phyloP scores from a whole-genome alignment of 2,888 invertebrate species.

The Orthonychiurus folsomi region DNA sequence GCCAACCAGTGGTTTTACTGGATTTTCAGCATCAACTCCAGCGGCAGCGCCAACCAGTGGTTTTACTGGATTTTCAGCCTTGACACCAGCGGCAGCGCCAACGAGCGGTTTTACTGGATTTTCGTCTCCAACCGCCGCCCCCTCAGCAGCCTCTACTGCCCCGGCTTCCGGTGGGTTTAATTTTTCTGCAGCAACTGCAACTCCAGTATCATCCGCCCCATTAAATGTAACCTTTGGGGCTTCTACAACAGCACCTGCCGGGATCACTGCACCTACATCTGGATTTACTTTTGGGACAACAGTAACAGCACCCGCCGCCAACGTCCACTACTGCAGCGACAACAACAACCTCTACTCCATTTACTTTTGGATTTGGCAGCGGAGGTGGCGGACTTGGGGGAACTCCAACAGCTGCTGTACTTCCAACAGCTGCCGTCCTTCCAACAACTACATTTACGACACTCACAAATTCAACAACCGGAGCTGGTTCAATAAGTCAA shows the following conservation, averaged over 20 bases:
- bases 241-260: slow-evolving; percentile 1
- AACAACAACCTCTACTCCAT: not conserved
- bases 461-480: not conserved
- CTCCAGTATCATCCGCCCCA: not conserved
- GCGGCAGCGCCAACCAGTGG: no score
- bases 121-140: not conserved
- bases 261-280: no score
- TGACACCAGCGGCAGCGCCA: not conserved
- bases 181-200: not conserved
- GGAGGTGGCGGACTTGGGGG: not conserved
- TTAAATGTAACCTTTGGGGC: not conserved
- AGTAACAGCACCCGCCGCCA: not conserved
- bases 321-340: not conserved
- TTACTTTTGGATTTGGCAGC: not conserved
- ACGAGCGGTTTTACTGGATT: not conserved
- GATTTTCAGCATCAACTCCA: no score
- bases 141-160: not conserved
- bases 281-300: not conserved
- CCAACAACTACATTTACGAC: not conserved
- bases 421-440: not conserved
- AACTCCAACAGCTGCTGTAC: not conserved
- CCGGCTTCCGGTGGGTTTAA: not conserved
- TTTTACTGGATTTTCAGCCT: no score
- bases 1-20: no score
- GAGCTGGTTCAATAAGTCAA: no score